Evolutionary conservation across 2,888 invertebrate genomes (phyloP), one percentile per base, ranked within the genome.

Genomic region (Malthinus flaveolus): DNA sequence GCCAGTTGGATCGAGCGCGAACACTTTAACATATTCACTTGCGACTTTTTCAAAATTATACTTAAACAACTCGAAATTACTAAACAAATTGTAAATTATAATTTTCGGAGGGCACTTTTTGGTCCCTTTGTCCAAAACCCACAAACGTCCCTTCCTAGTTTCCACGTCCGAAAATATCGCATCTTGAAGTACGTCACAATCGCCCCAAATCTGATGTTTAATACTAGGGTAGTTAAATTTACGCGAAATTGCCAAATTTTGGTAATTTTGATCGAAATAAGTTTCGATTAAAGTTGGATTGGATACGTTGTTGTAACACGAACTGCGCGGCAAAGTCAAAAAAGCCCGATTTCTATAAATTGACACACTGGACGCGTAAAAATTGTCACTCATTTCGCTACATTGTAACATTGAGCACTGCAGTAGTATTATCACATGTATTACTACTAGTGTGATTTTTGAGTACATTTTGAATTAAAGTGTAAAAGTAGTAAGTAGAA

Each of bases 41-140:
- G 69, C 42, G 32, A 76, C 62, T 36, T 68, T 67, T 1, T 47
- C 50, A 32, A 78, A 62, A 49, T 66, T 60, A 37, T 65, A 65
- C 5, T 64, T 68, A 3, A 60, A 61, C 8, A 66, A 56, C 64
- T 74, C 62, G 6, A 42, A 65, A 49, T 77, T 78, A 23, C 70
- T 71, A 39, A 73, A 70, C 15, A 80, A 66, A 66, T 78, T 79
- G 59, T 76, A 80, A 23, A 79, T 67, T 1, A 80, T 57, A 6
- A 82, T 67, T 71, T 80, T 81, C 1, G 79, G 74, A 1, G 66
- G 56, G 63, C 80, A 80, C 13, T 68, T 61, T 10, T 60, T 54
- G 37, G 71, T 74, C 3, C 81, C 79, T 50, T 72, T 72, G 62
- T 82, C 81, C 59, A 82, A 66, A 45, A 80, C 69, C 81, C 81